Evolutionary conservation across 2,113 vertebrate species (phyloP).

Genomic region (Leptosomus discolor): DNA sequence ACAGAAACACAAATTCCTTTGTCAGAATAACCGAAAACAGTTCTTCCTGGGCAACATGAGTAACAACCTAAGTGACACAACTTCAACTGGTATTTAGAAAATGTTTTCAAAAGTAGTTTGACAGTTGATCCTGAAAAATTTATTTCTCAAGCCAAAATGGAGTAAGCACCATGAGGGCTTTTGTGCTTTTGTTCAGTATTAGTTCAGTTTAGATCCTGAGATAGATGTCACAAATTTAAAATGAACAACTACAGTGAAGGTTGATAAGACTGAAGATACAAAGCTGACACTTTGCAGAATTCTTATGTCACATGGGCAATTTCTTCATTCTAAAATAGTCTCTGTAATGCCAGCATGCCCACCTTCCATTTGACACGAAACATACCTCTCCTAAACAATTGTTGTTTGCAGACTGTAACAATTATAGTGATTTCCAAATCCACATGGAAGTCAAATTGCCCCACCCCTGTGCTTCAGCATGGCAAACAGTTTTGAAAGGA

Average conservation of each 20-base stretch:
- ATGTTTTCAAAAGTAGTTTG: not conserved
- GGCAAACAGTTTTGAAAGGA: not conserved
- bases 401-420: not conserved
- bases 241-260: not conserved
- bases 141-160: not conserved
- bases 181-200: not conserved
- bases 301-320: not conserved
- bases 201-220: not conserved
- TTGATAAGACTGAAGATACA: not conserved
- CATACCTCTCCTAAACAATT: accelerated
- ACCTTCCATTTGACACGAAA: not conserved
- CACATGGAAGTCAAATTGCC: not conserved
- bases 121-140: not conserved
- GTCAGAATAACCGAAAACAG: not conserved
- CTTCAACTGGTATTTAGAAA: not conserved
- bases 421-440: not conserved
- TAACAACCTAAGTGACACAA: not conserved
- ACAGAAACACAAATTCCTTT: not conserved
- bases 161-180: not conserved
- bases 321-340: not conserved
- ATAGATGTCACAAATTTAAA: not conserved
- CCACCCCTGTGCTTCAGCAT: accelerated
- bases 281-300: accelerated
- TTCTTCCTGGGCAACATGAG: not conserved
- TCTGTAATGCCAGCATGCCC: not conserved